Base-by-base conservation (phyloP, 92 coral and sea anemone genomes). In the Micromussa lordhowensis region DNA sequence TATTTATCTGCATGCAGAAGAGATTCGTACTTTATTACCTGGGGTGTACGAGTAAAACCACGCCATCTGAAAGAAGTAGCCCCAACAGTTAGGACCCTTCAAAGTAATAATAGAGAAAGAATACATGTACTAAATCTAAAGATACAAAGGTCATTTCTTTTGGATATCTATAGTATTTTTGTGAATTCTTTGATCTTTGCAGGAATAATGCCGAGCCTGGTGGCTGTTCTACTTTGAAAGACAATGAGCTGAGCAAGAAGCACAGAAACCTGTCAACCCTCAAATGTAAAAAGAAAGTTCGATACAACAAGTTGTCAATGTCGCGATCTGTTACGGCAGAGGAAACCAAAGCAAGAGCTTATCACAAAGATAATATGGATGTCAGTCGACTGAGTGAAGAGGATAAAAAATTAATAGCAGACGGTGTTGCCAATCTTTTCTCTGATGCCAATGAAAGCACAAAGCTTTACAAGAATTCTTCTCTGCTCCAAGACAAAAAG, bases 211-310 rank as follows among this genome's bases (percentile, higher is more conserved):
- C 51, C 2, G 68, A 9, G 11, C 79, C 82, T 30, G 30, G 59
- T 17, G 74, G 58, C 35, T 63, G 75, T 29, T 78, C 68, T 26
- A 57, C 78, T 59, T 57, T 87, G 38, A 90, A 89, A 81, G 94
- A 89, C 30, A 69, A 44, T 11, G 91, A 89, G 81, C n/a, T n/a
- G 21, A 92, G 83, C 51, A 91, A 78, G 55, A 70, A 58, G 22
- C 75, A 90, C 63, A 90, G 79, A 79, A 97, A 91, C 72, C 92
- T 97, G 11, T 85, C 97, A 5, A 94, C 92, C n/a, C 75, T 92
- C 75, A 97, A 97, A 71, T 78, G 71, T 1, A 90, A 87, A 55
- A 94, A 90, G 91, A 96, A 91, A 69, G 77, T 91, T 69, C 92
- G 99, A 49, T 97, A 97, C 71, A 69, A 92, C 68, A 93, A 87